Percentiles rank a stretch among this genome's conserved stretches.
Conservation (phyloP, 2,113 vertebrate species). For the Dendropsophus ebraccatus region DNA sequence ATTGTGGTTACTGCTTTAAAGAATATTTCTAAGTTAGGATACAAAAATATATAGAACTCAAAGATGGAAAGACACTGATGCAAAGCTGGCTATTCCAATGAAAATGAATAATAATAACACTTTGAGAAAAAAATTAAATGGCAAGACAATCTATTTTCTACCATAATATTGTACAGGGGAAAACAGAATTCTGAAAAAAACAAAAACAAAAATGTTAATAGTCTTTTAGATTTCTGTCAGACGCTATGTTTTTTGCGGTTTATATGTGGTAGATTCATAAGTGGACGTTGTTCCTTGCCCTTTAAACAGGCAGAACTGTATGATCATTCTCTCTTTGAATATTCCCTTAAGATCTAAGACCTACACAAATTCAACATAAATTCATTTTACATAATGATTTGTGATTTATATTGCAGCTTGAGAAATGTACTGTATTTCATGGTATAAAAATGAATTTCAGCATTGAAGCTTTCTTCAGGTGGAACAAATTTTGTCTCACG, state of each 20-base stretch:
- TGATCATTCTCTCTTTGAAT: constrained; percentile 26
- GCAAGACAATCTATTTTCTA: not conserved
- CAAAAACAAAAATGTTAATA: not conserved
- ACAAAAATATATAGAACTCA: not conserved
- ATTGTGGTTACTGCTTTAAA: not conserved
- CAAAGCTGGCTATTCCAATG: not conserved
- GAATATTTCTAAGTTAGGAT: not conserved
- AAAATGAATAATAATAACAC: not conserved
- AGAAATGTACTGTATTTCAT: constrained; percentile 52
- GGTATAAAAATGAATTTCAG: constrained; percentile 44
- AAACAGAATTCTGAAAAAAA: not conserved
- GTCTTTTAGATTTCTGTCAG: not conserved
- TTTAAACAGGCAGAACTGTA: constrained; percentile 21
- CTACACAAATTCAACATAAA: constrained; percentile 43
- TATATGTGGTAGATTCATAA: not conserved
- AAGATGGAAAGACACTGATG: not conserved
- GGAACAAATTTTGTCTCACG: constrained; percentile 54
- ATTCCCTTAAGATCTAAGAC: constrained; percentile 43
- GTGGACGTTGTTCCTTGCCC: not conserved
- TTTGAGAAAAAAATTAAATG: too few relatives aligned
- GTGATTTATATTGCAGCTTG: constrained; percentile 40
- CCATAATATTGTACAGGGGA: not conserved
- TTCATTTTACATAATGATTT: constrained; percentile 44
- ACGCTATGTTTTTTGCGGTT: not conserved
- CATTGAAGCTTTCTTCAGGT: constrained; percentile 38